Conservation (phyloP, 2,888 invertebrate species). For the Drosophila nr. fundita region DNA sequence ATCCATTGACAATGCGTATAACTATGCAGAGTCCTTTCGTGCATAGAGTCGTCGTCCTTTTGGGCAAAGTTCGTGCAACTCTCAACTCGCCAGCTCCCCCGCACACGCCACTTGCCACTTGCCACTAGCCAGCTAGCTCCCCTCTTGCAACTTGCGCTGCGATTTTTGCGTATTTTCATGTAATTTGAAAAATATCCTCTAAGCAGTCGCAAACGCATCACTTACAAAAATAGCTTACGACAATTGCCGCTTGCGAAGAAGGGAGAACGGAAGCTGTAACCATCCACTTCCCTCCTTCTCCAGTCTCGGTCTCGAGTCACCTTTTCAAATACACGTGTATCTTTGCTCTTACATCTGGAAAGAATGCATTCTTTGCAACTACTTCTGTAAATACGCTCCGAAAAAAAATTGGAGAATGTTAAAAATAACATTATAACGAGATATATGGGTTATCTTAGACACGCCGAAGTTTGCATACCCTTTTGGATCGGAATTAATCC, state of each 20-base stretch:
- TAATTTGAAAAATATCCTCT: constrained; percentile 56
- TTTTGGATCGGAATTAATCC: background rate
- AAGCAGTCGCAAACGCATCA: constrained; percentile 44
- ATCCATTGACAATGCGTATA: constrained; percentile 51
- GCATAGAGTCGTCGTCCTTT: constrained; percentile 55
- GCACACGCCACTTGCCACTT: background rate
- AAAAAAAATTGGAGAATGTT: background rate
- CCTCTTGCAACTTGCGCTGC: constrained; percentile 19
- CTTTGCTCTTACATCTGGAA: constrained; percentile 19
- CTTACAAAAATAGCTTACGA: constrained; percentile 22
- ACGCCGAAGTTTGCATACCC: background rate
- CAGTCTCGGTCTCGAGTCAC: background rate
- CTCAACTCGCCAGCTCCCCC: constrained; percentile 19
- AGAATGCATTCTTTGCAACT: constrained; percentile 4
- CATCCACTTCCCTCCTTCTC: too few species aligned
- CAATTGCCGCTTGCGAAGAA: constrained; percentile 36
- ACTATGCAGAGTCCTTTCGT: constrained; percentile 19
- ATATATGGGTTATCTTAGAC: background rate
- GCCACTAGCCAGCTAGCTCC: background rate
- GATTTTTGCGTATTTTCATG: constrained; percentile 58
- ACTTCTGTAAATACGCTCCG: constrained; percentile 1
- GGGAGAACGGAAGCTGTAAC: too few species aligned
- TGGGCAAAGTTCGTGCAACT: constrained; percentile 61
- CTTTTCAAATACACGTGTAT: constrained; percentile 19
- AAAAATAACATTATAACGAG: background rate